Conservation (phyloP, 2,797 vertebrate species). For the Champsocephalus gunnari region DNA sequence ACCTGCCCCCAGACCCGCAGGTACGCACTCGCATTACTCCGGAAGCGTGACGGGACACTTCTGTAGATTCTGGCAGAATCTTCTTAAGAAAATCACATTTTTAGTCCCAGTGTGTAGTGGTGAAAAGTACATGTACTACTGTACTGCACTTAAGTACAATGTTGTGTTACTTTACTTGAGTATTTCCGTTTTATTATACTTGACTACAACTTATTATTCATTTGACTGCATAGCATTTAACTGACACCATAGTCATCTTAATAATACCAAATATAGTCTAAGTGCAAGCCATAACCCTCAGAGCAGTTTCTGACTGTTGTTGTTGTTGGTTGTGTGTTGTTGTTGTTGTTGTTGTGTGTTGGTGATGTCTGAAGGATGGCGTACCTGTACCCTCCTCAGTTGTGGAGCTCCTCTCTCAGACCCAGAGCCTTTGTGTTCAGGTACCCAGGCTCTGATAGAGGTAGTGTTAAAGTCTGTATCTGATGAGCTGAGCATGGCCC, state of each 20-base stretch:
- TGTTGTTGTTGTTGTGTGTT: slow-evolving; percentile 72
- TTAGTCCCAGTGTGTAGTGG: too few relatives aligned
- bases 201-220: too few relatives aligned
- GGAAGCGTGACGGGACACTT: not conserved
- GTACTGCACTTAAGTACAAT: too few relatives aligned
- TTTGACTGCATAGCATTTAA: too few relatives aligned
- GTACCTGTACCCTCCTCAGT: slow-evolving; percentile 88
- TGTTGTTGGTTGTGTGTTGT: slow-evolving; percentile 15
- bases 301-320: not conserved
- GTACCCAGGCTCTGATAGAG: slow-evolving; percentile 73
- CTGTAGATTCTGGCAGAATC: not conserved
- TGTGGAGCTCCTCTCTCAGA: slow-evolving; percentile 82
- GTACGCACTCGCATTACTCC: slow-evolving; percentile 65
- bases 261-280: too few relatives aligned
- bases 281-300: not conserved
- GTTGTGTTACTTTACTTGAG: not conserved
- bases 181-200: too few relatives aligned
- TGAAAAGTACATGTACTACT: too few relatives aligned
- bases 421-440: slow-evolving; percentile 84
- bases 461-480: not conserved
- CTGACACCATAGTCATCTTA: too few relatives aligned
- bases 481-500: too few relatives aligned
- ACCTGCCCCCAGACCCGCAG: slow-evolving; percentile 89
- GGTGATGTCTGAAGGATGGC: slow-evolving; percentile 90
- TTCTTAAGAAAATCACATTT: not conserved